A percentile compares a stretch with the other conserved stretches of the same genome.
Evolutionary conservation across 1,140 invertebrate genomes (phyloP).

Genomic region (Calliphora vicina): DNA sequence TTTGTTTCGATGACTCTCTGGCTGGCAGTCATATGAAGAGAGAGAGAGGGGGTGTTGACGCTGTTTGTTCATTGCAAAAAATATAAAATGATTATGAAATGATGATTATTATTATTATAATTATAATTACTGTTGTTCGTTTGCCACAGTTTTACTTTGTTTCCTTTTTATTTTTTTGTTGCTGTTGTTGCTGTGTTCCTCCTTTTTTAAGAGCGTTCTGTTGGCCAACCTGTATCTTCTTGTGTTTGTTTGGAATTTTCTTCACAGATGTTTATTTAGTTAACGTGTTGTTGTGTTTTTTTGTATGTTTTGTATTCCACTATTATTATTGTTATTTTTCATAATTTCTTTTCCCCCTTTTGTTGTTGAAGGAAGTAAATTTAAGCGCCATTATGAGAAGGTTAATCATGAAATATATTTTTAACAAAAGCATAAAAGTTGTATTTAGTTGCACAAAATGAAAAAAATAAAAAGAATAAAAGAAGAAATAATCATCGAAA

Average conservation of each 20-base stretch:
- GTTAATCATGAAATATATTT: constrained; percentile 22
- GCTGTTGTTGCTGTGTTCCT: background rate
- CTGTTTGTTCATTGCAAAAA: constrained; percentile 20
- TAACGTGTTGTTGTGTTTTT: constrained; percentile 35
- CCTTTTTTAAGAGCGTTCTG: background rate
- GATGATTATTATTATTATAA: constrained; percentile 62
- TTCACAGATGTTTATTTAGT: constrained; percentile 57
- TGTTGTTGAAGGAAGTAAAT: background rate
- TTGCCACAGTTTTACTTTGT: constrained; percentile 45
- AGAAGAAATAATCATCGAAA: background rate
- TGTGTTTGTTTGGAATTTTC: background rate
- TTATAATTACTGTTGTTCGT: constrained; percentile 45
- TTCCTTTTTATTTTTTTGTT: constrained; percentile 21
- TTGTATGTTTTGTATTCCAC: background rate
- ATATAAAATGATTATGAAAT: constrained; percentile 52
- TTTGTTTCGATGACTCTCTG: background rate
- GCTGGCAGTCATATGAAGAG: background rate
- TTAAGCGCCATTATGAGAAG: constrained; percentile 19
- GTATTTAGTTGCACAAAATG: too few relatives aligned
- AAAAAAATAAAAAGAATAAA: background rate
- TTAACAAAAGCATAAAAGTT: background rate
- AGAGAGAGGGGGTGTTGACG: background rate
- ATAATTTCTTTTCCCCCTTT: background rate
- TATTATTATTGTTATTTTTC: background rate
- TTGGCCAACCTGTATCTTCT: constrained; percentile 2